Base-by-base conservation (phyloP, 2,113 vertebrate species). In the Muntiacus muntjak region DNA sequence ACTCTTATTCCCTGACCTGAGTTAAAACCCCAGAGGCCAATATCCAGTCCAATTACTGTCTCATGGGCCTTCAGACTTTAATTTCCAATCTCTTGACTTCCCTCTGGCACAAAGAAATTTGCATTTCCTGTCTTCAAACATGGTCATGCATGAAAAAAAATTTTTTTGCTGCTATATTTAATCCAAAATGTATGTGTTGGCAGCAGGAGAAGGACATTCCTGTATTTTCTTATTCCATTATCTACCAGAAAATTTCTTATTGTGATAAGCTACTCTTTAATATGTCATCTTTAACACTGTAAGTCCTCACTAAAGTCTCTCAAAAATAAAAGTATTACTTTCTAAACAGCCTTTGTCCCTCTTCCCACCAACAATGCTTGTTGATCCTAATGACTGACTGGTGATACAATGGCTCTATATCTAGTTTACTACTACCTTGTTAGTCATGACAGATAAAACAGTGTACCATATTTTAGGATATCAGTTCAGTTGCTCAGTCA, bases 311-410 rank as follows among this genome's bases (percentile, higher is more conserved):
- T 78, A 88, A 94, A 6, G 30, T 64, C 10, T 36, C 14, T 40
- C 94, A 84, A 97, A 96, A 94, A 74, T 47, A 67, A 54, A 93
- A 83, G 5, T 62, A 64, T 47, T 57, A 67, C 81, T 91, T 91
- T 81, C 62, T 85, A 86, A 91, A n/a, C 11, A 83, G 36, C 55
- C 25, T 62, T 36, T 54, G 58, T 71, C 55, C 84, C 45, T 71
- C 33, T 52, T 94, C 43, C 60, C 74, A 91, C 64, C 26, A 54
- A 30, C 83, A 52, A 28, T 78, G 30, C 60, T 57, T 52, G 5
- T 3, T 83, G 84, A 96, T n/a, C 33, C 40, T 81, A 74, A 82
- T 60, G 82, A 87, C 5, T 25, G 21, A 43, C 85, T 82, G 43
- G 86, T 71, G 9, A 89, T 36, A 89, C 54, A 89, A 6, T 62